Evolutionary conservation across 2,113 vertebrate species (phyloP).

Genomic region (Leptodactylus fuscus): DNA sequence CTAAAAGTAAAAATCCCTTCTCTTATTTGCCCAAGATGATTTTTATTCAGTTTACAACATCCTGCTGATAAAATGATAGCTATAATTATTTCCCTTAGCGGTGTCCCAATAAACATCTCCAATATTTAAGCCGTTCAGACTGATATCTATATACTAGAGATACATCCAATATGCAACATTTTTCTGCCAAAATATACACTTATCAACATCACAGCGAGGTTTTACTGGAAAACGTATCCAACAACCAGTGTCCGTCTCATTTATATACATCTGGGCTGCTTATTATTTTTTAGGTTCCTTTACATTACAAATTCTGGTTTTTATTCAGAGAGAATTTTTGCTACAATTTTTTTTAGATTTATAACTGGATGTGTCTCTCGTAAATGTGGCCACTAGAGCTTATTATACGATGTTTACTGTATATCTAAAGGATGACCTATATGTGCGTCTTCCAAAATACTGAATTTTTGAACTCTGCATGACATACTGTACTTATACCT

Average conservation of each 20-base stretch:
- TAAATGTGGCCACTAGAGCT: not conserved
- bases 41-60: constrained; percentile 34
- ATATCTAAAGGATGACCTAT: not conserved
- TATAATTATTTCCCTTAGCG: constrained; percentile 45
- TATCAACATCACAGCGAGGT: constrained; percentile 14
- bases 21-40: constrained; percentile 23
- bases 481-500: not conserved
- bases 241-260: constrained; percentile 21
- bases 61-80: constrained; percentile 42
- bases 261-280: not conserved
- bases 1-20: constrained; percentile 1
- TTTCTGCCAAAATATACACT: constrained; percentile 19
- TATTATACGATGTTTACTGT: no score
- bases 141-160: constrained; percentile 22
- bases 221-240: not conserved
- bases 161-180: constrained; percentile 19
- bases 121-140: constrained; percentile 34
- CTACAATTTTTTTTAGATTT: not conserved
- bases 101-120: constrained; percentile 36
- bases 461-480: not conserved
- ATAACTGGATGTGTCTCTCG: not conserved
- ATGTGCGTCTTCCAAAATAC: not conserved
- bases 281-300: not conserved
- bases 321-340: not conserved
- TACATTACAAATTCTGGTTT: not conserved